phyloP scores from a whole-genome alignment of 2,797 vertebrate species.

The Urocyon cinereoargenteus region DNA sequence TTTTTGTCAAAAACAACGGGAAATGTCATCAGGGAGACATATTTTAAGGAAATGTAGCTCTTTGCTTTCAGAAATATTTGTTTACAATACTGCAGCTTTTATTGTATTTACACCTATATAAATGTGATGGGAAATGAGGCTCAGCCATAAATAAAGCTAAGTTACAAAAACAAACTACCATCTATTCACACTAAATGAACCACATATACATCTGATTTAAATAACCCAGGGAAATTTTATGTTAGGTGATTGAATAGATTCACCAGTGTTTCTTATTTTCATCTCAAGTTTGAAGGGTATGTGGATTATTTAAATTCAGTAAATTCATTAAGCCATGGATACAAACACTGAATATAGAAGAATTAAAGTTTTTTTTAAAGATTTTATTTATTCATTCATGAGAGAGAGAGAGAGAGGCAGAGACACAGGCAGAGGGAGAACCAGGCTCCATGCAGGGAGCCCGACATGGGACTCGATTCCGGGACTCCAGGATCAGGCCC shows the following conservation, averaged over 20 bases:
- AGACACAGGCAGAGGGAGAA: too few relatives aligned
- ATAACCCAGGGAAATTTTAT: not conserved
- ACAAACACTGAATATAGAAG: not conserved
- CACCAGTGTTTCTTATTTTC: not conserved
- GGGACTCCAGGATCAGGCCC: too few relatives aligned
- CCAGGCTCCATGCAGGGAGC: too few relatives aligned
- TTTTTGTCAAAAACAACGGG: not conserved
- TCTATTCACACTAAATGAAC: not conserved
- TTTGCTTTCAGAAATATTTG: constrained; percentile 20
- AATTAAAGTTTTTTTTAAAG: not conserved
- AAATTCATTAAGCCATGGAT: not conserved
- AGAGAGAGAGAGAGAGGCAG: too few relatives aligned
- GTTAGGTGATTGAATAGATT: not conserved
- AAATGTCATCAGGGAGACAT: constrained; percentile 3
- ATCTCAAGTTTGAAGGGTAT: not conserved
- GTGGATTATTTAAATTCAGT: not conserved
- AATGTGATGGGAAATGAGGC: not conserved
- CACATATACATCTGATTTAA: not conserved
- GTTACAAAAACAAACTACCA: constrained; percentile 2
- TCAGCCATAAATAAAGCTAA: not conserved
- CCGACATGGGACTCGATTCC: too few relatives aligned
- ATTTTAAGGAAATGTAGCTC: not conserved
- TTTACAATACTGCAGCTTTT: not conserved
- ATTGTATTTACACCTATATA: not conserved
- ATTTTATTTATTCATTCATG: too few relatives aligned